Conservation (phyloP, 2,113 vertebrate species). For the Indicator maculatus region DNA sequence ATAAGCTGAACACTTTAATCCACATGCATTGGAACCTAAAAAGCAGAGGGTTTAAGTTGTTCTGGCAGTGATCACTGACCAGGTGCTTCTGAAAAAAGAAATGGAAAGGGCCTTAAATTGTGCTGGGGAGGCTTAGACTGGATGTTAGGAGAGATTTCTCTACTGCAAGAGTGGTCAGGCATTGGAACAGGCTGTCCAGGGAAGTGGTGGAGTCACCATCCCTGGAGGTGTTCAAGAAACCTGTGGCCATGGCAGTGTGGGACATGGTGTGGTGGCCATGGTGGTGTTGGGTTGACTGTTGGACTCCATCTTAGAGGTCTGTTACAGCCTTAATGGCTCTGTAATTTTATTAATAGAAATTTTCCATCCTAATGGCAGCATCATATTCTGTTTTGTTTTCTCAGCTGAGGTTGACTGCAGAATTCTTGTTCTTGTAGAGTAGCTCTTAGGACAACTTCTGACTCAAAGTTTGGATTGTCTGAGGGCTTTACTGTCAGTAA, state of each 20-base stretch:
- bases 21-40: neutral
- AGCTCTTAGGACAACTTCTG: neutral
- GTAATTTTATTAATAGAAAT: neutral
- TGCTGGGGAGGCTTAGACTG: too few species aligned
- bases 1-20: neutral
- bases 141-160: too few species aligned
- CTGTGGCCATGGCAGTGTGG: too few species aligned
- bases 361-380: neutral
- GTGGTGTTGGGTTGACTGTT: too few species aligned
- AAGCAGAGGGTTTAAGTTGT: neutral
- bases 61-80: neutral
- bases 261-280: too few species aligned
- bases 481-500: neutral
- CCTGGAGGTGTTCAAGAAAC: too few species aligned
- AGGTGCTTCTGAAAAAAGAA: neutral
- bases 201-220: too few species aligned
- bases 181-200: too few species aligned
- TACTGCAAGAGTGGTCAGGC: too few species aligned
- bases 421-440: neutral
- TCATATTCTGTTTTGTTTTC: neutral
- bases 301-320: too few species aligned
- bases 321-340: too few species aligned
- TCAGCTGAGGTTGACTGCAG: neutral
- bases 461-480: neutral
- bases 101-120: too few species aligned